phyloP scores from a whole-genome alignment of 2,888 invertebrate genomes.

The Hypercompe scribonia region DNA sequence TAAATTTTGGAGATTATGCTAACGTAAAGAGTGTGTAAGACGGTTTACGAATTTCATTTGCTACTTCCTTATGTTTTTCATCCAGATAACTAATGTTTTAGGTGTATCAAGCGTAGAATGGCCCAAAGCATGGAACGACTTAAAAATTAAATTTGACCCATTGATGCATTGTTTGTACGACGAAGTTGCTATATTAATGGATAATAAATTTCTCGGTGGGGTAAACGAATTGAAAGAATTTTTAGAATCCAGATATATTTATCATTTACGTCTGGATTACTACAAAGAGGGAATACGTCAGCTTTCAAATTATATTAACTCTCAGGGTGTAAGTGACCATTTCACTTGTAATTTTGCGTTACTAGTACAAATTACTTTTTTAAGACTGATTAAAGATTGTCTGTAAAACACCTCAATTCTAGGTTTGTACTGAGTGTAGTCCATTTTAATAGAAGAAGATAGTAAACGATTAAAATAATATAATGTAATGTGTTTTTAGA shows the following conservation, averaged over 20 bases:
- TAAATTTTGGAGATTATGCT: not conserved
- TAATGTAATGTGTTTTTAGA: slow-evolving; percentile 73
- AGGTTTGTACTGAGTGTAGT: too few species aligned
- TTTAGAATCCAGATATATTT: slow-evolving; percentile 77
- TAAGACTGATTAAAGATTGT: too few species aligned
- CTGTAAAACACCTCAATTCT: too few species aligned
- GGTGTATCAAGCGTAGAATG: slow-evolving; percentile 78
- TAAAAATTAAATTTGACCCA: slow-evolving; percentile 77
- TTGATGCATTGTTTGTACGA: slow-evolving; percentile 76
- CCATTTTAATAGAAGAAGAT: too few species aligned
- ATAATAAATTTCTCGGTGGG: slow-evolving; percentile 84
- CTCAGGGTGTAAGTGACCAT: slow-evolving; percentile 72
- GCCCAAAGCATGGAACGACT: slow-evolving; percentile 68
- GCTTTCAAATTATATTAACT: slow-evolving; percentile 74
- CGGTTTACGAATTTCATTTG: too few species aligned
- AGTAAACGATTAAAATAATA: not conserved
- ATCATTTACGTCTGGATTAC: slow-evolving; percentile 79
- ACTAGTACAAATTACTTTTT: too few species aligned
- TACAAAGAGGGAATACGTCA: slow-evolving; percentile 72
- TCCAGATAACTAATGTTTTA: slow-evolving; percentile 38
- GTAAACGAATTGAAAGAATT: slow-evolving; percentile 78
- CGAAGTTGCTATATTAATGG: slow-evolving; percentile 80
- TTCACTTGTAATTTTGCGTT: not conserved
- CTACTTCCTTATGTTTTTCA: too few species aligned
- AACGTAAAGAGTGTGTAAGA: too few species aligned